Evolutionary conservation across 2,888 invertebrate species (phyloP), one percentile per base, ranked within the genome.

Genomic region (Dendrolimus pini): DNA sequence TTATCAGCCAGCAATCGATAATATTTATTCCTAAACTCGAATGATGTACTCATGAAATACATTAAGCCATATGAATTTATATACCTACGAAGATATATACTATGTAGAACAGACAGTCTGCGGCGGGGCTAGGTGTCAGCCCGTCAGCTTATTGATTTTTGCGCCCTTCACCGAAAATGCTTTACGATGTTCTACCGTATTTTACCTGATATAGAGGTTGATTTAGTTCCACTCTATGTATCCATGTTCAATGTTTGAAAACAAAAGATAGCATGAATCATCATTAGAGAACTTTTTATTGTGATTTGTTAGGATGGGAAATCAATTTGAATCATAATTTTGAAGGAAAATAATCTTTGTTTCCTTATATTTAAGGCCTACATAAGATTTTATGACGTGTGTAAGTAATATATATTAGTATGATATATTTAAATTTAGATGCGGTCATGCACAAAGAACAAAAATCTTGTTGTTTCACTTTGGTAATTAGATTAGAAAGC

Each of bases 241-340:
- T 30, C 47, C 47, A 9, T 12, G 53, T 59, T 57, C 65, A 65
- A 67, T 70, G 68, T 73, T 72, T 70, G 68, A 68, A 75, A 76
- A 82, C 80, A 81, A 81, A 82, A 75, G 80, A 71, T 71, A 65
- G 68, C 65, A 53, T 82, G 82, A 82, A 74, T 81, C 81, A 82
- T 75, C 63, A 68, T 60, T 65, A 62, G 67, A 75, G 71, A 71
- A 74, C 73, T 74, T 69, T n/a, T 69, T 47, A 6, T 69, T 69
- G 61, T 66, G 67, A 6, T 30, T 64, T 71, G 67, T 60, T 61
- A 64, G 62, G 61, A 62, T 66, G 65, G 57, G 58, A 54, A 58
- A 59, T 56, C 56, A 54, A 69, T 68, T 61, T 47, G 47, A 63
- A 65, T 58, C 56, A n/a, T n/a, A 42, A 61, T 60, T 62, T 60